These are phyloP conservation scores for Choreutis nemorana DNA, from an alignment of 2,888 invertebrate species.

Conservation along the genomic window DNA sequence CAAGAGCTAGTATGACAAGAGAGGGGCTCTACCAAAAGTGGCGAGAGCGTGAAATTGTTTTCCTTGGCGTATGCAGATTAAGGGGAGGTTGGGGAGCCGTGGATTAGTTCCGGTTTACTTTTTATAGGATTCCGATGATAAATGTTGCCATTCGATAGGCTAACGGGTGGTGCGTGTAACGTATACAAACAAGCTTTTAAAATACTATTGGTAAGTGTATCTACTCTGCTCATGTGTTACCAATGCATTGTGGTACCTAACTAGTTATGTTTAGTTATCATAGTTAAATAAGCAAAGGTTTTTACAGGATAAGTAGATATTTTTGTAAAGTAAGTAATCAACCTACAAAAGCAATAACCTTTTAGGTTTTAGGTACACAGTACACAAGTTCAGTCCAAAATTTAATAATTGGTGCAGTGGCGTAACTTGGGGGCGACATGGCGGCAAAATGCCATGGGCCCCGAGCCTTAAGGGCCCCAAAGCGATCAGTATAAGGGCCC, in stretches of 20 bases:
- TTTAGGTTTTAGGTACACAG: neutral
- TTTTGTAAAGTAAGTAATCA: too few relatives aligned
- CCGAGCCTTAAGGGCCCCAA: too few relatives aligned
- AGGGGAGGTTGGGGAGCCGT: conserved; percentile 33
- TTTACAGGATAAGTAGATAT: too few relatives aligned
- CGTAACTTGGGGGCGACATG: too few relatives aligned
- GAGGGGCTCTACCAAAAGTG: conserved; percentile 34
- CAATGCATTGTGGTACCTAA: neutral
- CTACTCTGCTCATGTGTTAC: conserved; percentile 11
- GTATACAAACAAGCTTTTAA: conserved; percentile 46
- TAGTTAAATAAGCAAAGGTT: neutral
- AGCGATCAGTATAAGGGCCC: too few relatives aligned
- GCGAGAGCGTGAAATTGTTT: conserved; percentile 63
- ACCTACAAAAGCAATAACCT: neutral
- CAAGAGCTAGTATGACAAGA: conserved; percentile 37
- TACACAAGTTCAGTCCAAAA: too few relatives aligned
- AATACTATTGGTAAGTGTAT: too few relatives aligned
- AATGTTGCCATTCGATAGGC: conserved; percentile 46
- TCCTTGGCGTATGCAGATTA: conserved; percentile 63
- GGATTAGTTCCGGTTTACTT: conserved; percentile 62
- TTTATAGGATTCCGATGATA: conserved; percentile 64
- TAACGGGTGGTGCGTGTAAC: conserved; percentile 61
- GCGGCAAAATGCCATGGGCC: too few relatives aligned
- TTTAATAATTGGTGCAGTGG: too few relatives aligned
- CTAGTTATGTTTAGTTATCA: neutral